These are phyloP conservation scores for Calephelis perditalis DNA, from an alignment of 2,888 invertebrate genomes.

Conservation along the genomic window DNA sequence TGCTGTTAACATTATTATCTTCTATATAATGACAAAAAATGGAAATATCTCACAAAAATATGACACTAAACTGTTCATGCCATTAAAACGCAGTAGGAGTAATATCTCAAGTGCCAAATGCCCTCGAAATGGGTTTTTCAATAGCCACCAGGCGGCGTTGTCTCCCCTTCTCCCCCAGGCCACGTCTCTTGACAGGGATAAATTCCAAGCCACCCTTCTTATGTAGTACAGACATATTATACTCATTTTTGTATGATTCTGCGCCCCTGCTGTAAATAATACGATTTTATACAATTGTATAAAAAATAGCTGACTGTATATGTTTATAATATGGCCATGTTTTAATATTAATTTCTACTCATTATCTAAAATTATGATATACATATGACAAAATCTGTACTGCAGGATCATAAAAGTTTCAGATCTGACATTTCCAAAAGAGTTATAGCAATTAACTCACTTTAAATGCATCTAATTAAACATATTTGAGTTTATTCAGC, in stretches of 20 bases:
- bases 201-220: constrained; percentile 48
- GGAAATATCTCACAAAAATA: constrained; percentile 17
- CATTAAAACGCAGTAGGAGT: constrained; percentile 20
- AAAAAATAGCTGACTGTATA: constrained; percentile 35
- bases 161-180: constrained; percentile 32
- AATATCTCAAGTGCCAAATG: constrained; percentile 30
- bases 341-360: no score
- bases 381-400: no score
- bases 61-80: constrained; percentile 14
- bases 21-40: not conserved
- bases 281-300: constrained; percentile 55
- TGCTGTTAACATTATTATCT: constrained; percentile 18
- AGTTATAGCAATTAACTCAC: no score
- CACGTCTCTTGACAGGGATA: constrained; percentile 39
- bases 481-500: no score
- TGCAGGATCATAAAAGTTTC: no score
- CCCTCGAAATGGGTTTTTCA: constrained; percentile 27
- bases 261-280: constrained; percentile 49
- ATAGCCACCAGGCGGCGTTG: constrained; percentile 31
- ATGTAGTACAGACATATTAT: constrained; percentile 37
- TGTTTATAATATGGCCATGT: not conserved
- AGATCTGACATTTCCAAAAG: no score
- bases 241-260: constrained; percentile 55
- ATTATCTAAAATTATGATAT: no score
- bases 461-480: no score